These are phyloP conservation scores for Vandiemenella viatica DNA, from an alignment of 2,888 invertebrate species.

Conservation along the genomic window DNA sequence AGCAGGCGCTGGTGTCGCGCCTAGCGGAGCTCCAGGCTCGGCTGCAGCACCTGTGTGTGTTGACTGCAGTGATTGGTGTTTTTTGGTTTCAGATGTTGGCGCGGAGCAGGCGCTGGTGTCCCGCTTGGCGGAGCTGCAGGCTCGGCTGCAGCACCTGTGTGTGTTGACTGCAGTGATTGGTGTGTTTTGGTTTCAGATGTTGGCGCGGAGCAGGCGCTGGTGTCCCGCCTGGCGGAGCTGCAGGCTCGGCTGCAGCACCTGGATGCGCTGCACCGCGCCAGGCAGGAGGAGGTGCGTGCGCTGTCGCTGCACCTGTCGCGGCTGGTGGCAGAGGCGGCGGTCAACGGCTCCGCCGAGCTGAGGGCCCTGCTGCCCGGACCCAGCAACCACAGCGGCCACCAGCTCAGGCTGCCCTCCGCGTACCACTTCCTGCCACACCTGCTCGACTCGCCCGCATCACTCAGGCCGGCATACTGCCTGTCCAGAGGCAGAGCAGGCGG, in stretches of 20 bases:
- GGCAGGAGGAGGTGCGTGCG: slow-evolving; percentile 59
- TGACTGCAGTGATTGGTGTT: slow-evolving; percentile 27
- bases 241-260: slow-evolving; percentile 63
- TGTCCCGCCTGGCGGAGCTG: slow-evolving; percentile 56
- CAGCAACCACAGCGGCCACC: slow-evolving; percentile 28
- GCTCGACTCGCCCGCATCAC: slow-evolving; percentile 56
- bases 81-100: slow-evolving; percentile 35
- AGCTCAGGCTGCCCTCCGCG: slow-evolving; percentile 58
- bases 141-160: slow-evolving; percentile 53
- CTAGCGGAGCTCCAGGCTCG: slow-evolving; percentile 61
- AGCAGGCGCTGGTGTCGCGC: slow-evolving; percentile 48
- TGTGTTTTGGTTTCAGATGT: slow-evolving; percentile 35
- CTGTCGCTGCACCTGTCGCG: slow-evolving; percentile 48
- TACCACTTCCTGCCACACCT: slow-evolving; percentile 80
- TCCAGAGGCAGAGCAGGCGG: slow-evolving; percentile 54
- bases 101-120: slow-evolving; percentile 50
- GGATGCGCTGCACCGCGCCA: slow-evolving; percentile 59
- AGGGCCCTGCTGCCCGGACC: slow-evolving; percentile 34
- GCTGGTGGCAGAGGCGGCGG: slow-evolving; percentile 21
- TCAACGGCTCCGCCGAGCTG: slow-evolving; percentile 25
- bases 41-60: slow-evolving; percentile 52
- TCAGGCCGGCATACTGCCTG: slow-evolving; percentile 63
- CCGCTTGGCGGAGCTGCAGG: slow-evolving; percentile 58
- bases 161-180: background rate
- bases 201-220: slow-evolving; percentile 46